Percentiles rank a stretch among this genome's conserved stretches.
These are phyloP conservation scores for Cyclopterus lumpus DNA, from an alignment of 2,797 vertebrate species.

Conservation along the genomic window DNA sequence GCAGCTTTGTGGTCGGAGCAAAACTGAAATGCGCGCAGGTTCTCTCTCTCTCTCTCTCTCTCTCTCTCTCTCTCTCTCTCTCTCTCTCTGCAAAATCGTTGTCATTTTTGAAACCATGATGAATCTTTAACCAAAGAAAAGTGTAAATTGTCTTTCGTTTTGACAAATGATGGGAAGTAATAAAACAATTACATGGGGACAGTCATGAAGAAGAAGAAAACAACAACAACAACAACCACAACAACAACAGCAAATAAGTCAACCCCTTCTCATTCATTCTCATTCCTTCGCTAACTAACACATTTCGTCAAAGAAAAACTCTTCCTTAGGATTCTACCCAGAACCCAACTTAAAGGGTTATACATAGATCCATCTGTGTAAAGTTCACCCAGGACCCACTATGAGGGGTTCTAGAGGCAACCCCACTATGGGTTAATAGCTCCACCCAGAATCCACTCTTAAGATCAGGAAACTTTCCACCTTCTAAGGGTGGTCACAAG, in stretches of 20 bases:
- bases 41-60: neutral
- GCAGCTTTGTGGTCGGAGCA: conserved; percentile 1
- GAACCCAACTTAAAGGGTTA: neutral
- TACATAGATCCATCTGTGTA: neutral
- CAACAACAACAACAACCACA: no score
- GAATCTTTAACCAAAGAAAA: neutral
- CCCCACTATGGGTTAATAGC: neutral
- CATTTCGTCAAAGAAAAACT: no score
- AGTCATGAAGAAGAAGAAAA: no score
- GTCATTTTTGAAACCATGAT: no score
- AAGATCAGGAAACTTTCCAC: no score
- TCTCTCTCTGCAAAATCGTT: neutral
- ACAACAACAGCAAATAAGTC: no score
- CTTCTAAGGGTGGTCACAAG: no score
- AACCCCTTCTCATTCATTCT: no score
- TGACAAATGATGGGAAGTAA: no score
- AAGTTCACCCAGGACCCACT: neutral
- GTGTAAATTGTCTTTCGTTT: neutral
- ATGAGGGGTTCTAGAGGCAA: neutral
- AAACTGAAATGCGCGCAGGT: neutral
- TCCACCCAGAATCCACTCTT: neutral
- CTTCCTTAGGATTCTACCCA: neutral
- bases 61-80: neutral
- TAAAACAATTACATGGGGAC: neutral
- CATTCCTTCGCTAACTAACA: no score